A percentile compares a stretch with the other conserved stretches of the same genome.
Conservation (phyloP, 2,888 invertebrate genomes). For the Ceraclea dissimilis region DNA sequence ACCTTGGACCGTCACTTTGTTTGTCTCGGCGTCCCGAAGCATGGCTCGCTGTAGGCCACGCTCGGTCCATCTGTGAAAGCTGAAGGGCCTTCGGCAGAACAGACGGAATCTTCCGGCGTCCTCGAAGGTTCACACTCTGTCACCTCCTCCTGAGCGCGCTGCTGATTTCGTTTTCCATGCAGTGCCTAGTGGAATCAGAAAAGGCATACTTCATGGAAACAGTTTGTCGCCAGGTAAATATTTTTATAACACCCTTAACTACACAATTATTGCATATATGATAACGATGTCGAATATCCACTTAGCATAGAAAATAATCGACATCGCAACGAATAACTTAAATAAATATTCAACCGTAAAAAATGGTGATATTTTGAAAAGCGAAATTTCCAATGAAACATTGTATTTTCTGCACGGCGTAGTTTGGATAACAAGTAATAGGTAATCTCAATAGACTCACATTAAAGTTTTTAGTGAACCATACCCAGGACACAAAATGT, state of each 20-base stretch:
- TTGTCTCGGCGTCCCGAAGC: conserved; percentile 25
- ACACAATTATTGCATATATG: background rate
- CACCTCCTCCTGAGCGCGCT: conserved; percentile 54
- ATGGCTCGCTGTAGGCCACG: conserved; percentile 33
- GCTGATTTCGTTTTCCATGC: conserved; percentile 49
- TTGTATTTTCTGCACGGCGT: too few species aligned
- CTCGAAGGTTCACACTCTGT: conserved; percentile 75
- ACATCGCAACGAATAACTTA: too few species aligned
- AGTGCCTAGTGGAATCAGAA: conserved; percentile 51
- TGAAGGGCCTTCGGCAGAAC: conserved; percentile 78
- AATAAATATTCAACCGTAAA: too few species aligned
- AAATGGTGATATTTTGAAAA: too few species aligned
- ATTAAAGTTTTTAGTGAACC: too few species aligned
- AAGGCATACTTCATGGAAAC: conserved; percentile 3
- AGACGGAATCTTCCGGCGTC: conserved; percentile 86
- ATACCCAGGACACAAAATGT: too few species aligned
- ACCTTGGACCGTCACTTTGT: conserved; percentile 25
- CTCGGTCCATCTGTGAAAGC: conserved; percentile 55
- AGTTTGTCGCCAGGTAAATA: background rate
- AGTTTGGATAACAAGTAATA: too few species aligned
- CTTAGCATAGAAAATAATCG: too few species aligned
- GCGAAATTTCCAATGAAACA: too few species aligned
- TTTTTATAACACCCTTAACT: background rate
- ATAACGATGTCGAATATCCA: background rate
- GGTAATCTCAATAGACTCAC: too few species aligned